Conservation (phyloP, 2,888 invertebrate genomes). For the Chrysodeixis includens region DNA sequence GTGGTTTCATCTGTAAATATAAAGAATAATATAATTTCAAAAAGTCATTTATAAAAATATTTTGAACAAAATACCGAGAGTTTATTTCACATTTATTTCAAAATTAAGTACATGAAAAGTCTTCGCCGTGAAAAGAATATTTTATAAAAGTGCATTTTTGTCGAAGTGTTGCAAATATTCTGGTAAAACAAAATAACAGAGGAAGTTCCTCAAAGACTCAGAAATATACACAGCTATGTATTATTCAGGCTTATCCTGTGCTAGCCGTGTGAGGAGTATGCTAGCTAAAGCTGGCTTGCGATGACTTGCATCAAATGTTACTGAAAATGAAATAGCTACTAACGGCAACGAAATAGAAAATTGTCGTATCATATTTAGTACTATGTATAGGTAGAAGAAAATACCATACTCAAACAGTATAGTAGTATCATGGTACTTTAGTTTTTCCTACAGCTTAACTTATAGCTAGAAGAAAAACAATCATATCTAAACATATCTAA, state of each 20-base stretch:
- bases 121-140: conserved; percentile 20
- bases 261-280: conserved; percentile 5
- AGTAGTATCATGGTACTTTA: too few relatives aligned
- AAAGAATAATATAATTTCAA: too few relatives aligned
- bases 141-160: conserved; percentile 20
- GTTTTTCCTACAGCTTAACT: too few relatives aligned
- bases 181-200: conserved; percentile 33
- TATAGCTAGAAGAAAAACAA: too few relatives aligned
- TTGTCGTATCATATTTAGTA: not conserved
- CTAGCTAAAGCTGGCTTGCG: not conserved
- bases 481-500: too few relatives aligned
- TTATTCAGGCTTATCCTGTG: conserved; percentile 30
- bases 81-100: not conserved
- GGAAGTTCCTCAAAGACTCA: conserved; percentile 36
- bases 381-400: too few relatives aligned
- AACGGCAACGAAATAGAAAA: not conserved
- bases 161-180: conserved; percentile 40
- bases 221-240: conserved; percentile 38
- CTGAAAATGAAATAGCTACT: not conserved
- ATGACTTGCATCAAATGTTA: conserved; percentile 3
- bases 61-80: not conserved
- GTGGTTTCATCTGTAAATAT: too few relatives aligned
- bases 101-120: not conserved
- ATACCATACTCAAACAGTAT: too few relatives aligned
- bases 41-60: not conserved